Evolutionary conservation across 2,113 vertebrate species (phyloP).

Genomic region (Nerophis lumbriciformis): DNA sequence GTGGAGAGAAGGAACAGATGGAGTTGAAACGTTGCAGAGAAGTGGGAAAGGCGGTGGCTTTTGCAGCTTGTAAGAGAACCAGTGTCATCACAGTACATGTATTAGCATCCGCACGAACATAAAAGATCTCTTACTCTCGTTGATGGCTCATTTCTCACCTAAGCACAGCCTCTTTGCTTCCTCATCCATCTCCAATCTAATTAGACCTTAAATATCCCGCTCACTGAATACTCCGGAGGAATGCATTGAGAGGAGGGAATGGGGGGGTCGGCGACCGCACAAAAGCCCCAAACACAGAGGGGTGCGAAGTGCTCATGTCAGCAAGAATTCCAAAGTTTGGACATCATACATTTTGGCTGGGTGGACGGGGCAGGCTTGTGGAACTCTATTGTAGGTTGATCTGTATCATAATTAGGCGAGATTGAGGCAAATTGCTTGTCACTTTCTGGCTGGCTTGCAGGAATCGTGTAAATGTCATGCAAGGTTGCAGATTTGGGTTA

Average conservation of each 20-base stretch:
- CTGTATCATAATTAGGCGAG: slow-evolving; percentile 64
- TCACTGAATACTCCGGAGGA: slow-evolving; percentile 47
- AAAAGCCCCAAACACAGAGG: slow-evolving; percentile 41
- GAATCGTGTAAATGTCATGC: slow-evolving; percentile 45
- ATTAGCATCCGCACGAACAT: slow-evolving; percentile 14
- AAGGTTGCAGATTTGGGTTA: slow-evolving; percentile 26
- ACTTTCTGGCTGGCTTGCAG: slow-evolving; percentile 58
- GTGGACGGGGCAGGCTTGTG: slow-evolving; percentile 36
- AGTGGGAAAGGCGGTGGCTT: slow-evolving; percentile 37
- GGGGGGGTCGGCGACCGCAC: slow-evolving; percentile 18
- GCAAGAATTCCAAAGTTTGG: slow-evolving; percentile 63
- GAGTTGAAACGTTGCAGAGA: slow-evolving; percentile 44
- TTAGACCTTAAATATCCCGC: slow-evolving; percentile 41
- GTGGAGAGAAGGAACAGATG: slow-evolving; percentile 38
- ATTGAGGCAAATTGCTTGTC: slow-evolving; percentile 61
- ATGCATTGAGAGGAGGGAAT: slow-evolving; percentile 16
- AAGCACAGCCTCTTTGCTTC: slow-evolving; percentile 23
- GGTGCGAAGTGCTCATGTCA: slow-evolving; percentile 61
- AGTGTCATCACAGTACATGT: slow-evolving; percentile 24
- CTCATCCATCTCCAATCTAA: slow-evolving; percentile 51
- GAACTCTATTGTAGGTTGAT: slow-evolving; percentile 57
- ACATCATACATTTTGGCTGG: slow-evolving; percentile 42
- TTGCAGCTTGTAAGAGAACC: slow-evolving; percentile 23
- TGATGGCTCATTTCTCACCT: slow-evolving; percentile 22
- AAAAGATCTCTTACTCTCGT: background rate